Percentiles rank a stretch among this genome's conserved stretches.
Evolutionary conservation across 35 echinoderm and acorn worm species (phyloP).

Genomic region (Eucidaris tribuloides): DNA sequence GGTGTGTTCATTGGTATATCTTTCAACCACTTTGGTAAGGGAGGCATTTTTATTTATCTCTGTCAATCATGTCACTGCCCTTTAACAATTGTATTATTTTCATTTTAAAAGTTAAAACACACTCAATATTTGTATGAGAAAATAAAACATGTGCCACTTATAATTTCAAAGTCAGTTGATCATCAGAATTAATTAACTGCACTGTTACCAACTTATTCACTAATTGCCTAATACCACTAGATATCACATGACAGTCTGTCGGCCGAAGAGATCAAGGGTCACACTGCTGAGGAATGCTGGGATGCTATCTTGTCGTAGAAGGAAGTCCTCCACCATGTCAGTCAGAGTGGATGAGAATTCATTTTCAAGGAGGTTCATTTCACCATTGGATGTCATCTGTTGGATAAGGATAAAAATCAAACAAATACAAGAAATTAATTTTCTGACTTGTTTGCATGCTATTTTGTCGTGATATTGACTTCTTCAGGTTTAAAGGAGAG

Average conservation of each 20-base stretch:
- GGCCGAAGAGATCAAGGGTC: constrained; percentile 94
- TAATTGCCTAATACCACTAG: too few species aligned
- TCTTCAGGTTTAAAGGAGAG: too few species aligned
- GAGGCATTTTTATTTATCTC: too few species aligned
- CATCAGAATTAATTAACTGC: background rate
- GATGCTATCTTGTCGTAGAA: constrained; percentile 87
- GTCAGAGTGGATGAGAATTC: constrained; percentile 81
- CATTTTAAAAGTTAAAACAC: background rate
- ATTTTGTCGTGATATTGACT: too few species aligned
- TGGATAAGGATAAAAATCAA: too few species aligned
- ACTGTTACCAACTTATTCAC: background rate
- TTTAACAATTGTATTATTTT: background rate
- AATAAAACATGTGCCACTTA: background rate
- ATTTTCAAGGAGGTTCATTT: constrained; percentile 87
- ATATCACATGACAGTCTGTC: constrained; percentile 60
- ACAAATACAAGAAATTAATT: too few species aligned
- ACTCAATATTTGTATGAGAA: background rate
- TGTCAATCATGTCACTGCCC: too few species aligned
- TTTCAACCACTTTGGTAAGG: too few species aligned
- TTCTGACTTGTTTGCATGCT: too few species aligned
- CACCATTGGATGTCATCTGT: constrained; percentile 71
- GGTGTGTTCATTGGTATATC: too few species aligned
- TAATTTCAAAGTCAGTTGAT: background rate
- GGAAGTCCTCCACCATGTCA: constrained; percentile 73
- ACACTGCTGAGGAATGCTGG: constrained; percentile 96